Evolutionary conservation across 92 coral and sea anemone genomes (phyloP).

Genomic region (Palythoa grandiflora): DNA sequence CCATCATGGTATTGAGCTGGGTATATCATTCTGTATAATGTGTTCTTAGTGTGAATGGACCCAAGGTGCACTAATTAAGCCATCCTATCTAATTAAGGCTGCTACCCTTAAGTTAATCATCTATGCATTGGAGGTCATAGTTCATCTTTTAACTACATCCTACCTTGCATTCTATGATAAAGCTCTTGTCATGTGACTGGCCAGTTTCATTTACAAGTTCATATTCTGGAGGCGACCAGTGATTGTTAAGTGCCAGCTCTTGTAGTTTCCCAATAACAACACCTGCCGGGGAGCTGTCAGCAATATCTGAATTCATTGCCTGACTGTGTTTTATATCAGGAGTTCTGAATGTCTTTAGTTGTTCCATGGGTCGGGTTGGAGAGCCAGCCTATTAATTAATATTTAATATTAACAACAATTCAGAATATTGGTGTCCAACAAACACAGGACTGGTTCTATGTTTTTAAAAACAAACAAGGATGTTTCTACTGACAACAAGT

Average conservation of each 20-base stretch:
- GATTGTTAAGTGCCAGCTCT: conserved; percentile 52
- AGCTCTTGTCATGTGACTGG: conserved; percentile 72
- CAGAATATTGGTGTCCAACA: neutral
- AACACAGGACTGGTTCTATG: too few relatives aligned
- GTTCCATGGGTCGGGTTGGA: conserved; percentile 8
- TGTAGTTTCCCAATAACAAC: conserved; percentile 75
- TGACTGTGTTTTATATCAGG: conserved; percentile 2
- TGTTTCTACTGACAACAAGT: too few relatives aligned
- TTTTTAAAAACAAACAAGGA: too few relatives aligned
- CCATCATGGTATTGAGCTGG: too few relatives aligned
- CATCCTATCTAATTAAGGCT: too few relatives aligned
- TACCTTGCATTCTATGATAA: conserved; percentile 76
- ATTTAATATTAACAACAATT: neutral
- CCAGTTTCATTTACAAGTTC: conserved; percentile 56
- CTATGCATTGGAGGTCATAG: too few relatives aligned
- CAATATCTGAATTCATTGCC: conserved; percentile 17
- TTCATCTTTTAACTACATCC: neutral
- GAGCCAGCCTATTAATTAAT: neutral
- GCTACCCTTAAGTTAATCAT: too few relatives aligned
- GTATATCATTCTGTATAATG: too few relatives aligned
- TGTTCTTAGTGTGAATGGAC: too few relatives aligned
- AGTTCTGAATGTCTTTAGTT: neutral
- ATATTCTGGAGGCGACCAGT: conserved; percentile 73
- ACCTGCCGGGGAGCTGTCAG: conserved; percentile 14
- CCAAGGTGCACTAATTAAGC: too few relatives aligned